phyloP scores from a whole-genome alignment of 2,888 invertebrate species.

The Pemphredon lugubris region DNA sequence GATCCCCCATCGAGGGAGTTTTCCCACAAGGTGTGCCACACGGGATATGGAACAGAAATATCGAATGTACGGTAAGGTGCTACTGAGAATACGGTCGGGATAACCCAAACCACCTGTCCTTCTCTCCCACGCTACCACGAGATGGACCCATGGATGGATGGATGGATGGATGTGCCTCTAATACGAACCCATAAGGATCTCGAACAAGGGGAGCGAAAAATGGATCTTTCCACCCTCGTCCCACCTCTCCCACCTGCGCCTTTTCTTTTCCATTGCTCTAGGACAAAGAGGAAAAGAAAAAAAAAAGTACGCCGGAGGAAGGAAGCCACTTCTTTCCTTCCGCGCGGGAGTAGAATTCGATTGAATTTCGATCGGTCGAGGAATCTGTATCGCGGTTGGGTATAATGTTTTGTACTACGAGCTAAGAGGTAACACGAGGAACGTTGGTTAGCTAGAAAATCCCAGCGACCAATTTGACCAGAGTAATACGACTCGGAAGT shows the following conservation, averaged over 20 bases:
- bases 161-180: constrained; percentile 40
- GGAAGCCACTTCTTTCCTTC: constrained; percentile 47
- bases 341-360: constrained; percentile 47
- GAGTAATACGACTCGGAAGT: too few species aligned
- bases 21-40: constrained; percentile 76
- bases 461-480: too few species aligned
- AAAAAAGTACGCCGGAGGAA: constrained; percentile 30
- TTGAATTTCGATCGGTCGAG: constrained; percentile 62
- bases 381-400: too few species aligned
- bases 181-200: constrained; percentile 31
- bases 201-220: constrained; percentile 57
- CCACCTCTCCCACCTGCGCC: constrained; percentile 47
- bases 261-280: constrained; percentile 56
- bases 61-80: constrained; percentile 74
- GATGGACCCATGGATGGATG: constrained; percentile 61
- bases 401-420: too few species aligned
- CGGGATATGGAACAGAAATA: constrained; percentile 64
- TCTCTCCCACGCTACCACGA: constrained; percentile 77
- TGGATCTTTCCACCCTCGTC: constrained; percentile 57
- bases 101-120: constrained; percentile 76
- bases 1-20: constrained; percentile 37
- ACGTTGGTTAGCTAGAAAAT: too few species aligned
- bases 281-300: constrained; percentile 55
- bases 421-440: too few species aligned
- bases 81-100: constrained; percentile 65